Base-by-base conservation (phyloP, 2,113 vertebrate species). In the Seriola aureovittata region DNA sequence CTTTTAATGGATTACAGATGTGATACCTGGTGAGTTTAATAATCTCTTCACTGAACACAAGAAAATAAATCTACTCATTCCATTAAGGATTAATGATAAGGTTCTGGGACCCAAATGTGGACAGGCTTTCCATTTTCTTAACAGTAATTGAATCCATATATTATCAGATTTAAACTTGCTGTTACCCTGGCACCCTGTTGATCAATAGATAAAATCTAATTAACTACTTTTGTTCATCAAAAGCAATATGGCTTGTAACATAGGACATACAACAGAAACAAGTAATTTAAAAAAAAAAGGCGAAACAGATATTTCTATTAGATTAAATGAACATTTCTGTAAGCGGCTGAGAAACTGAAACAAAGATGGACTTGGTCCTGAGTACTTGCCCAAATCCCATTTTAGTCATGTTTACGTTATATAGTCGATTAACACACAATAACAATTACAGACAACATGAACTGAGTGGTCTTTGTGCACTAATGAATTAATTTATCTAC, bases 401-500 rank as follows among this genome's bases (percentile, higher is more conserved):
- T 67, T 3, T 11, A 65, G 40, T 46, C 29, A 25, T 48, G 44
- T 68, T 75, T 40, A 57, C 23, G 58, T 71, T 46, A 57, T 21
- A 71, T 44, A 71, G 29, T 21, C 4, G 11, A 81, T 64, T 75
- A 42, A 69, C 29, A 62, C 36, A 38, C 29, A 60, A 65, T 23
- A 52, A 25, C n/a, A 82, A 55, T 29, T 52, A 75, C 68, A 83
- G 25, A 74, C 32, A n/a, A 58, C 32, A 62, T 9, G 5, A 55
- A 62, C 54, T 25, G 52, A 8, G 71, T 38, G 12, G 1, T 40
- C 34, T 44, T 25, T 44, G 10, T 16, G 12, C 57, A 38, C 62
- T 5, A 14, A 40, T 13, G 0, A 13, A 57, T n/a, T 0, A 5
- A 66, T 32, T 4, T 40, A 69, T 69, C 4, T 62, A 38, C 54